Evolutionary conservation across 1,140 invertebrate species (phyloP), one percentile per base, ranked within the genome.

Genomic region (Drosophila suzukii): DNA sequence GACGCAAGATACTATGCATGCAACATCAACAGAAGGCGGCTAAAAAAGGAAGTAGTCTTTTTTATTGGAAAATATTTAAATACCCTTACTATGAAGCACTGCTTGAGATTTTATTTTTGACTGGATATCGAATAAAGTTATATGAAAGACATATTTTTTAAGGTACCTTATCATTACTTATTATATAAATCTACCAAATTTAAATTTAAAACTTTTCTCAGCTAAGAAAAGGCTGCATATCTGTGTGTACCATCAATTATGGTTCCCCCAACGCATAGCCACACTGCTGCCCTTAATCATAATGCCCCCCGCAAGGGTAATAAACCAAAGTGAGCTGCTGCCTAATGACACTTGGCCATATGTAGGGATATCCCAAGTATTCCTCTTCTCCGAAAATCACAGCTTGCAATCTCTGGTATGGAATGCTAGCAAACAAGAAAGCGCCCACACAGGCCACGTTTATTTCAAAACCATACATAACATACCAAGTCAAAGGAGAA

Each of bases 1-100:
- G 59, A 53, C 3, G 70, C 66, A 51, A 68, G 68, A 78, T 82
- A 49, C 82, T 82, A 82, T 68, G 75, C 75, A 50, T 49, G 43
- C 43, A n/a, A 53, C 30, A 74, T 10, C 0, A 30, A 3, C 11
- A 20, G 12, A 57, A 36, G 30, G 12, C 2, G 11, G 3, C 0
- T 6, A 12, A 7, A 3, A 11, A 62, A 24, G 3, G 3, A 0
- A 0, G 20, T 5, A 27, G 10, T 55, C 3, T 47, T 60, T 30
- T 8, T 2, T 6, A 2, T n/a, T 34, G 1, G 17, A 60, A 44
- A 46, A 27, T 24, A 27, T n/a, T 7, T n/a, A 20, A 61, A 38
- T 47, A 61, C 41, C 13, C n/a, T 53, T 7, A 6, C 7, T 32
- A 5, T 34, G 2, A 34, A 10, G 8, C 2, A 32, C 30, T 32